Base-by-base conservation (phyloP, 2,888 invertebrate species). In the Heteropelma amictum region DNA sequence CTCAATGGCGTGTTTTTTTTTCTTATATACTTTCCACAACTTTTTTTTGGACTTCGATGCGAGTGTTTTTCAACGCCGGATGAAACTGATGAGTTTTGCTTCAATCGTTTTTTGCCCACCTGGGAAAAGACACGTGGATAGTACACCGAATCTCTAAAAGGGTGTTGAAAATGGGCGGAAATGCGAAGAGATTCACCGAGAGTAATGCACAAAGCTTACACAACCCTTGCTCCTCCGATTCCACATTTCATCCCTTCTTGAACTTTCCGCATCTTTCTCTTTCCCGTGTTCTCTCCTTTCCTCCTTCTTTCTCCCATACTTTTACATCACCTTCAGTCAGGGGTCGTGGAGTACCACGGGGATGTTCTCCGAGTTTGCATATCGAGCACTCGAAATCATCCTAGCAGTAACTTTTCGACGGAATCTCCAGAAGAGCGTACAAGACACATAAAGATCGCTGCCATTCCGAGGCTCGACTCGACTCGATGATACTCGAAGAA, bases 401-500 rank as follows among this genome's bases (percentile, higher is more conserved):
- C 45, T 58, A 49, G 64, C 14, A 28, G 42, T 53, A 53, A 67
- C 45, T 35, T 61, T 63, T 67, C 67, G 14, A 65, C 54, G 30
- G 38, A 60, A 45, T 60, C 60, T 30, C 35, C 28, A 33, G 12
- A 61, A 61, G 45, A 67, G 42, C 17, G 49, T 19, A 19, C 10
- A n/a, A 8, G 19, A 12, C 35, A 33, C 53, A 38, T 19, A 51
- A 42, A 28, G 53, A 65, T 64, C 71, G 77, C 80, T 79, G 80
- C 75, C 81, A 70, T 77, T 79, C 79, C 82, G 76, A 81, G 80
- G 77, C 77, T 81, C 82, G 77, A 84, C 83, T 85, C 79, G 84
- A 86, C 83, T 85, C 80, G 84, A 86, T 84, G 84, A 80, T 79
- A 84, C 86, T 86, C 81, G 80, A 84, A 80, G 78, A 81, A 79